Base-by-base conservation (phyloP, 1,140 invertebrate species). In the Drosophila parvula region DNA sequence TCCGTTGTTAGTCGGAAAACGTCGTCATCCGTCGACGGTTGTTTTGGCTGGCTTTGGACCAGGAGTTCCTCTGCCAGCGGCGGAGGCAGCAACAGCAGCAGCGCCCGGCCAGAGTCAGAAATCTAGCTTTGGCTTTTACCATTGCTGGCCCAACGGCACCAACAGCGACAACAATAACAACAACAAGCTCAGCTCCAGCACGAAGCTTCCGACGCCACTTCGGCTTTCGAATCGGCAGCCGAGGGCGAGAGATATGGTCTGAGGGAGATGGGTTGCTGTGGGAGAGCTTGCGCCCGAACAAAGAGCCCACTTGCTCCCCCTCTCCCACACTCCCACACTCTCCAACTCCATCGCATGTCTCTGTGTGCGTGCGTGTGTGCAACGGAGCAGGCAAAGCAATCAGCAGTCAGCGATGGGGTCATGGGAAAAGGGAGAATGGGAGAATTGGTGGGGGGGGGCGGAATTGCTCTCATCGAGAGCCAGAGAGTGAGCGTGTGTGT, bases 1-100 rank as follows among this genome's bases (percentile, higher is more conserved):
- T 90, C 84, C 85, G 85, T 84, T 90, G 81, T 89, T 89, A 89
- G 84, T 89, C 84, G 84, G 84, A 89, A 89, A 89, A 89, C 85
- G 84, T 89, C 84, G 84, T 89, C 84, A 89, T 89, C 83, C 84
- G 84, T 90, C 81, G 84, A 89, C 84, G 84, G 84, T 88, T 89
- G 84, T 88, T 89, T 88, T 81, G 84, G 80, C 81, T 75, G 84
- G 63, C 77, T 81, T 60, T 78, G 82, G 63, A 71, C 73, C 70
- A 47, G 62, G 59, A 67, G 53, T 65, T 53, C 69, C 47, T 58
- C 45, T 45, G 64, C 43, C 62, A 82, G 70, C 80, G 45, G 59
- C 57, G 60, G 61, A 51, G 41, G 44, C 60, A 65, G 44, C 56
- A 59, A 41, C 45, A 51, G 41, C 69, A 57, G 45, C 34, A 45